phyloP scores from a whole-genome alignment of 2,113 vertebrate species.

The Ascaphus truei region DNA sequence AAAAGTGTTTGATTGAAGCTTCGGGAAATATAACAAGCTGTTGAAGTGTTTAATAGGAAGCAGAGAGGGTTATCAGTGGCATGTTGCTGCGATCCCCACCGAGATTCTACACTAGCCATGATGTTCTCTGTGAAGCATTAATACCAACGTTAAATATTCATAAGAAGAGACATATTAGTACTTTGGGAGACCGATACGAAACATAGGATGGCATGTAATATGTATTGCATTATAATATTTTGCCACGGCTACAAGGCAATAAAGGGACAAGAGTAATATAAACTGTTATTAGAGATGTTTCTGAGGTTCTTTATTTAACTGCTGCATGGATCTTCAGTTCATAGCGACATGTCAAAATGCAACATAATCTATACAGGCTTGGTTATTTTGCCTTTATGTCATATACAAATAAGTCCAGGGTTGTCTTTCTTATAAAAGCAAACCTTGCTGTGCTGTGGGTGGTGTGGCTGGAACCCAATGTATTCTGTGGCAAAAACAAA shows the following conservation, averaged over 20 bases:
- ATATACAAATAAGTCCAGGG: no score
- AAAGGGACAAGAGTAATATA: no score
- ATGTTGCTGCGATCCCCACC: slow-evolving; percentile 35
- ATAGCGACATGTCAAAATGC: no score
- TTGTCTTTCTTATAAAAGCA: no score
- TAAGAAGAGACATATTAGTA: slow-evolving; percentile 57
- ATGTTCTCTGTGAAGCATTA: slow-evolving; percentile 44
- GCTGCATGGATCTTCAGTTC: no score
- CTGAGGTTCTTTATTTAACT: no score
- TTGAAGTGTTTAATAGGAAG: slow-evolving; percentile 30
- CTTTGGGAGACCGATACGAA: slow-evolving; percentile 47
- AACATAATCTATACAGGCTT: no score
- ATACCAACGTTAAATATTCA: slow-evolving; percentile 52
- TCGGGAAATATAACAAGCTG: slow-evolving; percentile 39
- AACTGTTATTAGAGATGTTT: no score
- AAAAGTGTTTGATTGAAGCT: slow-evolving; percentile 41
- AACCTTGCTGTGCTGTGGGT: no score
- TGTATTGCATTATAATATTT: slow-evolving; percentile 18
- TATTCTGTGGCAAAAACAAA: no score
- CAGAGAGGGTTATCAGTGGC: slow-evolving; percentile 19
- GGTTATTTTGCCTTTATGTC: no score
- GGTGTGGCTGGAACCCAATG: no score
- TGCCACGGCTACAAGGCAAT: neutral
- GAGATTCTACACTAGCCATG: slow-evolving; percentile 35
- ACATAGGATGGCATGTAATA: neutral